A percentile compares a stretch with the other conserved stretches of the same genome.
phyloP scores from a whole-genome alignment of 92 coral and sea anemone species.

The Diadumene lineata region DNA sequence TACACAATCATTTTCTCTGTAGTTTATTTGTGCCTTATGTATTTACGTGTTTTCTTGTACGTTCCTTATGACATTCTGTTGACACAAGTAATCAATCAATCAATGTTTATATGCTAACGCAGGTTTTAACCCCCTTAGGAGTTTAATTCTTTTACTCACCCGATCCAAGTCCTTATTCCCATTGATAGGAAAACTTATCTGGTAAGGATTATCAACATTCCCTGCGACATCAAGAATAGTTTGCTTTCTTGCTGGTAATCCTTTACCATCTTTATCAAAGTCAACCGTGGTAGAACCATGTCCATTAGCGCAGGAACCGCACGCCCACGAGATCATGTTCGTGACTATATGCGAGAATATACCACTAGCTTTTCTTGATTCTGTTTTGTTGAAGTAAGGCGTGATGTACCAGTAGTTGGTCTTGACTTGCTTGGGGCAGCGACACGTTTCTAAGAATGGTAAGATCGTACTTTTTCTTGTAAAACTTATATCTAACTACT shows the following conservation, averaged over 20 bases:
- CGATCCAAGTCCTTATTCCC: slow-evolving; percentile 59
- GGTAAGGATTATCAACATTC: slow-evolving; percentile 42
- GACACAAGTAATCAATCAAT: too few relatives aligned
- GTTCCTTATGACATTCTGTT: too few relatives aligned
- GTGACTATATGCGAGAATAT: slow-evolving; percentile 51
- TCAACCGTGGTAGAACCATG: slow-evolving; percentile 53
- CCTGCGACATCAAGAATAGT: slow-evolving; percentile 41
- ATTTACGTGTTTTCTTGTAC: too few relatives aligned
- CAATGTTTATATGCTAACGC: too few relatives aligned
- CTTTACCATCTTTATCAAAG: slow-evolving; percentile 38
- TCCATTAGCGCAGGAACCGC: slow-evolving; percentile 60
- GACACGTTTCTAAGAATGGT: slow-evolving; percentile 59
- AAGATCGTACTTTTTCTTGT: too few relatives aligned
- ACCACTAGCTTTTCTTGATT: slow-evolving; percentile 30
- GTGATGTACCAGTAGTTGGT: slow-evolving; percentile 61
- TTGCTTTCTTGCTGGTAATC: slow-evolving; percentile 25
- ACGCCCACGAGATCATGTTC: slow-evolving; percentile 47
- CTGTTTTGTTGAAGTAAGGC: slow-evolving; percentile 44
- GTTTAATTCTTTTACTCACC: slow-evolving; percentile 14
- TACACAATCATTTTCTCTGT: too few relatives aligned
- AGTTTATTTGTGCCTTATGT: too few relatives aligned
- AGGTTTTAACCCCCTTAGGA: too few relatives aligned
- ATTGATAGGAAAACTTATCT: slow-evolving; percentile 66
- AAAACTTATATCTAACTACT: too few relatives aligned
- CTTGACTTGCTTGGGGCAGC: slow-evolving; percentile 50